Evolutionary conservation across 2,797 vertebrate genomes (phyloP).

Genomic region (Heterohyrax brucei): DNA sequence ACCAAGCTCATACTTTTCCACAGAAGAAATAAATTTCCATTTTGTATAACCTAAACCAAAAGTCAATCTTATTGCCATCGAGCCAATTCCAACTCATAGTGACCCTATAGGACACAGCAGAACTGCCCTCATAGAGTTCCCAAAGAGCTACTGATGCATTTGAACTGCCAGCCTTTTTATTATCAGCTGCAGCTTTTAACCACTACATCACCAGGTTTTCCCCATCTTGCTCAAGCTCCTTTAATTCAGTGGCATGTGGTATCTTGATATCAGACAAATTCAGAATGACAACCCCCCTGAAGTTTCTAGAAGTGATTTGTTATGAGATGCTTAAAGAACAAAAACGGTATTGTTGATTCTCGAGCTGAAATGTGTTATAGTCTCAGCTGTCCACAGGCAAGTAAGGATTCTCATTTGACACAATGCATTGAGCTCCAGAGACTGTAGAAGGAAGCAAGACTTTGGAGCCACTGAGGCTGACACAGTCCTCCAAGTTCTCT

Average conservation of each 20-base stretch:
- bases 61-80: no score
- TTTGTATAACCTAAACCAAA: background rate
- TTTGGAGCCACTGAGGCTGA: background rate
- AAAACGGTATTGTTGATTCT: constrained; percentile 5
- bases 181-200: no score
- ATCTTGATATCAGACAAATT: constrained; percentile 23
- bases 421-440: constrained; percentile 45
- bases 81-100: no score
- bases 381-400: constrained; percentile 37
- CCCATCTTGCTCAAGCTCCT: background rate
- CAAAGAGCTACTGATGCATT: no score
- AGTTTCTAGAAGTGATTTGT: constrained; percentile 57
- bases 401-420: background rate
- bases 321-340: constrained; percentile 16
- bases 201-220: no score
- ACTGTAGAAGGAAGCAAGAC: background rate
- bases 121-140: no score
- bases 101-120: no score
- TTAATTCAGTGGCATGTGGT: background rate
- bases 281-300: constrained; percentile 49
- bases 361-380: background rate
- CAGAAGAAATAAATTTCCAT: constrained; percentile 40
- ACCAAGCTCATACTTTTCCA: background rate
- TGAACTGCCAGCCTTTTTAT: no score
- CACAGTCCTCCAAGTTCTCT: constrained; percentile 16